These are phyloP conservation scores for Rhodeus uyekii DNA, from an alignment of 2,797 vertebrate genomes.

Conservation along the genomic window DNA sequence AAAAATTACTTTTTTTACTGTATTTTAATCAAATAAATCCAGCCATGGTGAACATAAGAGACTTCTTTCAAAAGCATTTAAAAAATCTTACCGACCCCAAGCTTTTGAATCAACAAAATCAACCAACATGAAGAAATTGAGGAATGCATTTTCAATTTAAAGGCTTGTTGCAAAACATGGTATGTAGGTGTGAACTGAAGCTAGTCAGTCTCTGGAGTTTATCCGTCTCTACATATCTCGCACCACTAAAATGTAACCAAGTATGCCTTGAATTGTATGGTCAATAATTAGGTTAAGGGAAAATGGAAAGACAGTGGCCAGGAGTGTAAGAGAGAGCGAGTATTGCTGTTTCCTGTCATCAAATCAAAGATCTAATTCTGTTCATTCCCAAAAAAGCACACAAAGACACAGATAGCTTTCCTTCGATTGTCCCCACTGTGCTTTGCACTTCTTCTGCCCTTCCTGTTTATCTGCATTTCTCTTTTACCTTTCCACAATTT, in stretches of 20 bases:
- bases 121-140: not conserved
- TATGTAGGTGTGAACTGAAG: not conserved
- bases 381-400: not conserved
- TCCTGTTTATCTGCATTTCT: conserved; percentile 27
- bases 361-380: conserved; percentile 8
- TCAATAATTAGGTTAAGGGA: conserved; percentile 14
- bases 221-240: not conserved
- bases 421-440: conserved; percentile 17
- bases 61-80: not conserved
- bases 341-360: conserved; percentile 6
- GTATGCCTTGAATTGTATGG: not conserved
- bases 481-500: not conserved
- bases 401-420: conserved; percentile 25
- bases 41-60: not conserved
- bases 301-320: not conserved
- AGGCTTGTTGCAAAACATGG: not conserved
- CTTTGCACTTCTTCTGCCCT: conserved; percentile 4
- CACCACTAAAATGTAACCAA: not conserved
- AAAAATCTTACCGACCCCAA: not conserved
- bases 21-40: not conserved
- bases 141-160: not conserved
- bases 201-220: not conserved
- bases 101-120: not conserved
- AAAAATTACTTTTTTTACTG: not conserved
- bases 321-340: not conserved